Conservation (phyloP, 2,797 vertebrate species). For the Pseudochromis fuscus region DNA sequence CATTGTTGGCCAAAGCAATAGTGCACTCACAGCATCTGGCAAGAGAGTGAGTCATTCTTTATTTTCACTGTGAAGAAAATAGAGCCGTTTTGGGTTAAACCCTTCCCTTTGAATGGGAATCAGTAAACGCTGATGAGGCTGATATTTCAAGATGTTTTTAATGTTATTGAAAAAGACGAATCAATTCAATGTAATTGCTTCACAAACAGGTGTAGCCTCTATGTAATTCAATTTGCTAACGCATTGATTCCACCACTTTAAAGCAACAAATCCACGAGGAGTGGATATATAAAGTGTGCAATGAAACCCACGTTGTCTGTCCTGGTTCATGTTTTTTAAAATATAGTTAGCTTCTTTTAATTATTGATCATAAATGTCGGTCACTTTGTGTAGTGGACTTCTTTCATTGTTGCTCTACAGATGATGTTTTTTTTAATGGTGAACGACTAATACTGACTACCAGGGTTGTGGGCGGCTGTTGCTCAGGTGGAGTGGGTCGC, state of each 20-base stretch:
- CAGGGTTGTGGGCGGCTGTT: too few species aligned
- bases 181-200: constrained; percentile 6
- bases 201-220: not conserved
- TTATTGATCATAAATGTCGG: constrained; percentile 5
- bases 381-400: constrained; percentile 9
- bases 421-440: too few species aligned
- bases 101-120: constrained; percentile 10
- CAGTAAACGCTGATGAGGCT: constrained; percentile 12
- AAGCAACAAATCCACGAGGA: not conserved
- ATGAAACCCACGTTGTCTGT: not conserved
- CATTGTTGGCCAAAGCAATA: constrained; percentile 54
- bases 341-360: not conserved
- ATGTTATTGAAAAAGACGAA: constrained; percentile 6
- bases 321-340: not conserved
- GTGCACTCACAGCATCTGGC: constrained; percentile 57
- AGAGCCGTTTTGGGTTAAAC: constrained; percentile 1
- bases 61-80: constrained; percentile 41
- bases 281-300: too few species aligned
- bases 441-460: too few species aligned
- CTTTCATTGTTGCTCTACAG: not conserved
- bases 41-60: constrained; percentile 23
- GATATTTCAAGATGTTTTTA: constrained; percentile 9
- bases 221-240: not conserved
- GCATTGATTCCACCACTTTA: constrained; percentile 13
- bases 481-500: too few species aligned